Percentiles rank a stretch among this genome's conserved stretches.
Conservation (phyloP, 2,888 invertebrate genomes). For the Diplazon laetatorius region DNA sequence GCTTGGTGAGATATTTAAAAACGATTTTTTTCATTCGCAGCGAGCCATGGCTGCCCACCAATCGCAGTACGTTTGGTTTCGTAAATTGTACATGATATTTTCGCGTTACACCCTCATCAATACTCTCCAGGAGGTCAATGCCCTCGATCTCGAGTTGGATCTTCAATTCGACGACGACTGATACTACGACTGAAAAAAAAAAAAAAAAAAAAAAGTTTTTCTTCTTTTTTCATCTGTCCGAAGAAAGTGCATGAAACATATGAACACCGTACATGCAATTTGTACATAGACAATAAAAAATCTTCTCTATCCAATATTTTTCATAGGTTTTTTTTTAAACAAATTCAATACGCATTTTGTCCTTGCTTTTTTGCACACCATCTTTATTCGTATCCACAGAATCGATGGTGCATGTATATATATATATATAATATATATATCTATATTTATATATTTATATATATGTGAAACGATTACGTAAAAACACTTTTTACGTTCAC, state of each 20-base stretch:
- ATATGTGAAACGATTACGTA: conserved; percentile 26
- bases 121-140: conserved; percentile 90
- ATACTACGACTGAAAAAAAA: conserved; percentile 14
- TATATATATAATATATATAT: conserved; percentile 28
- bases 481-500: conserved; percentile 38
- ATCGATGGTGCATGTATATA: conserved; percentile 14
- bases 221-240: conserved; percentile 48
- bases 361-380: conserved; percentile 13
- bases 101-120: conserved; percentile 96
- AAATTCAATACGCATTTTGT: conserved; percentile 15
- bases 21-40: conserved; percentile 80
- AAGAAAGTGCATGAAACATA: conserved; percentile 33
- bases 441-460: conserved; percentile 30
- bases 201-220: conserved; percentile 11
- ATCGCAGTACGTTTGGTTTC: conserved; percentile 98
- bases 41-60: conserved; percentile 93
- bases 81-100: conserved; percentile 93
- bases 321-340: conserved; percentile 1
- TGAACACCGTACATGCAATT: conserved; percentile 28
- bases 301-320: conserved; percentile 51
- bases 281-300: conserved; percentile 63
- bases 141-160: conserved; percentile 90
- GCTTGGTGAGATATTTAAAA: background rate
- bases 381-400: conserved; percentile 38
- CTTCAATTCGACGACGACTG: conserved; percentile 86